These are phyloP conservation scores for Euzetes globulus DNA, from an alignment of 2,888 invertebrate species.

Conservation along the genomic window DNA sequence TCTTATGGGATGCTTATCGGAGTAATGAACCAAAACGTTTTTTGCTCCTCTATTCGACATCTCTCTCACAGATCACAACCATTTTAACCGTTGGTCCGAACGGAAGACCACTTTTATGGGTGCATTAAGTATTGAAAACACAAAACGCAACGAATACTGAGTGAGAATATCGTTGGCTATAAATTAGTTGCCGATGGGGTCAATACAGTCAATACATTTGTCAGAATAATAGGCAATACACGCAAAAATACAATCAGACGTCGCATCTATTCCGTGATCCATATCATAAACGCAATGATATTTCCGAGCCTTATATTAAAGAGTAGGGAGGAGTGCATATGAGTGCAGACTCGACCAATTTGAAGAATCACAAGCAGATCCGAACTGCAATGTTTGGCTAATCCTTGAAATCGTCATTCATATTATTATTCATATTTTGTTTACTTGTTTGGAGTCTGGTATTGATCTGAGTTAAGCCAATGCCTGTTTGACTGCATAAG, in stretches of 20 bases:
- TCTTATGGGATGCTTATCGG: conserved; percentile 18
- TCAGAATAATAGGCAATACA: conserved; percentile 19
- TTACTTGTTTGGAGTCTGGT: conserved; percentile 17
- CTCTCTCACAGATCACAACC: conserved; percentile 12
- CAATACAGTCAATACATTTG: conserved; percentile 16
- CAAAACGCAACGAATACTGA: not conserved
- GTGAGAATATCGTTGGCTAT: conserved; percentile 13
- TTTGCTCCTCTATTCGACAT: not conserved
- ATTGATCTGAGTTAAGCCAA: not conserved
- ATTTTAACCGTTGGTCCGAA: conserved; percentile 8
- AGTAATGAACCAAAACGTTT: conserved; percentile 26
- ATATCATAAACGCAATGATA: not conserved
- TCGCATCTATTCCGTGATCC: not conserved
- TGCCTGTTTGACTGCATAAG: conserved; percentile 15
- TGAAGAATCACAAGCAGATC: not conserved
- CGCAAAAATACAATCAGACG: conserved; percentile 18
- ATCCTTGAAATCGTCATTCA: conserved; percentile 9
- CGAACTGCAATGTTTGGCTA: not conserved
- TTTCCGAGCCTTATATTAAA: conserved; percentile 17
- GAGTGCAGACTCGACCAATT: not conserved
- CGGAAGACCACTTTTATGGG: conserved; percentile 7
- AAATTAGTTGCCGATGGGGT: conserved; percentile 18
- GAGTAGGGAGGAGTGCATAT: not conserved
- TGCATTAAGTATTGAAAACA: conserved; percentile 9
- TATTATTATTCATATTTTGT: conserved; percentile 29